A percentile compares a stretch with the other conserved stretches of the same genome.
Conservation (phyloP, 1,140 invertebrate genomes). For the Chymomyza costata region DNA sequence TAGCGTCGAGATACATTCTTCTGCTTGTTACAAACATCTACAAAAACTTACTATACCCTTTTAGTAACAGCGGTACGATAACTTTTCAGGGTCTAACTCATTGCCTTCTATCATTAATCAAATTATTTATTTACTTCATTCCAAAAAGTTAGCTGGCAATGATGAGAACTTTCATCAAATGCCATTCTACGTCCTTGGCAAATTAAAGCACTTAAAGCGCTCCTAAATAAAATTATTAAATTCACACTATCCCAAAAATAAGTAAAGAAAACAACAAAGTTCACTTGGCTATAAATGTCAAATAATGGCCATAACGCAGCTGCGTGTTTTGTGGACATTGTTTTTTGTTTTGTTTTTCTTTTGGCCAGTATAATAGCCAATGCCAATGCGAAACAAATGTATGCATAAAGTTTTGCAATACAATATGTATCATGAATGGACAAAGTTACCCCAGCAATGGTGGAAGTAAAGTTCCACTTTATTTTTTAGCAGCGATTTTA, state of each 20-base stretch:
- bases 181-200: conserved; percentile 40
- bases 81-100: too few species aligned
- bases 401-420: conserved; percentile 33
- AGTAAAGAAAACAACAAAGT: conserved; percentile 28
- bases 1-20: too few species aligned
- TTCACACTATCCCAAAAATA: too few species aligned
- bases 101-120: too few species aligned
- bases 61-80: too few species aligned
- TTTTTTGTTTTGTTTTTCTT: too few species aligned
- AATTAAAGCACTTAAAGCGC: conserved; percentile 50
- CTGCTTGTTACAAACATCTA: too few species aligned
- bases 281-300: conserved; percentile 49
- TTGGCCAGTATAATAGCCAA: conserved; percentile 15
- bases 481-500: conserved; percentile 70
- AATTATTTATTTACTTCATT: too few species aligned
- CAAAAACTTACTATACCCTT: too few species aligned
- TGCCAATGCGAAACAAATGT: conserved; percentile 42
- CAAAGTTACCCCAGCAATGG: conserved; percentile 49
- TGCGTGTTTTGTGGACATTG: conserved; percentile 13
- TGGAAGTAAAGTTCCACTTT: conserved; percentile 68
- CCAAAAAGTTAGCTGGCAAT: too few species aligned
- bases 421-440: conserved; percentile 50
- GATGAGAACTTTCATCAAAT: too few species aligned
- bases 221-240: conserved; percentile 26
- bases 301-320: conserved; percentile 44